Conservation (phyloP, 2,113 vertebrate genomes). For the Peromyscus polionotus region DNA sequence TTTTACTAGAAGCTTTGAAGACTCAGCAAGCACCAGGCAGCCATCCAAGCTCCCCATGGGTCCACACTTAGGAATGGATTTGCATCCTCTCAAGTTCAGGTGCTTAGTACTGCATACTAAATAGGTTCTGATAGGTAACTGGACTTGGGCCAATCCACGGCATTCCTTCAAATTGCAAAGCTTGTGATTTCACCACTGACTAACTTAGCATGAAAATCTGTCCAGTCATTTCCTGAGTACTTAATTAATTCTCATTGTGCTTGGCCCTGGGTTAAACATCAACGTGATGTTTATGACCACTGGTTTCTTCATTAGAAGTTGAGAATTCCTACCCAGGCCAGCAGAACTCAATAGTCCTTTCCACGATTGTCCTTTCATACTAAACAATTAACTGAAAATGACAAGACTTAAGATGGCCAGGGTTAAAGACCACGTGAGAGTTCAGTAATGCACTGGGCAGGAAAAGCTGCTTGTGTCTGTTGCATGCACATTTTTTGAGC, state of each 20-base stretch:
- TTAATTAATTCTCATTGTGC: not conserved
- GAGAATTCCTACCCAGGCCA: not conserved
- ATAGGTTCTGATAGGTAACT: not conserved
- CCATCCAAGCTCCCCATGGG: not conserved
- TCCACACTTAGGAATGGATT: not conserved
- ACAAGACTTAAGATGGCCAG: not conserved
- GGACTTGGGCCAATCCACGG: not conserved
- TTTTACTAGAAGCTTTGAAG: not conserved
- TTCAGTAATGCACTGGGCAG: not conserved
- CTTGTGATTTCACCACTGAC: not conserved
- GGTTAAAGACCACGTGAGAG: not conserved
- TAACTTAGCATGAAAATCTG: not conserved
- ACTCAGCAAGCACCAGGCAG: not conserved
- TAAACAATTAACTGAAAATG: not conserved
- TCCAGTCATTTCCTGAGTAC: not conserved
- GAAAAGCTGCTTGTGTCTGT: not conserved
- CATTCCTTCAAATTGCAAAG: not conserved
- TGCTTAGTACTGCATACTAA: too few species aligned
- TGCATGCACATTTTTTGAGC: not conserved
- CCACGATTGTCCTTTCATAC: not conserved
- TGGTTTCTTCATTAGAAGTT: not conserved
- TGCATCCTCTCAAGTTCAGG: not conserved
- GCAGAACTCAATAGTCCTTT: not conserved
- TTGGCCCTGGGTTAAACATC: slow-evolving; percentile 15
- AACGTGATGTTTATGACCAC: not conserved